A percentile compares a stretch with the other conserved stretches of the same genome.
These are phyloP conservation scores for Aphelinus certus DNA, from an alignment of 1,140 invertebrate genomes.

Conservation along the genomic window DNA sequence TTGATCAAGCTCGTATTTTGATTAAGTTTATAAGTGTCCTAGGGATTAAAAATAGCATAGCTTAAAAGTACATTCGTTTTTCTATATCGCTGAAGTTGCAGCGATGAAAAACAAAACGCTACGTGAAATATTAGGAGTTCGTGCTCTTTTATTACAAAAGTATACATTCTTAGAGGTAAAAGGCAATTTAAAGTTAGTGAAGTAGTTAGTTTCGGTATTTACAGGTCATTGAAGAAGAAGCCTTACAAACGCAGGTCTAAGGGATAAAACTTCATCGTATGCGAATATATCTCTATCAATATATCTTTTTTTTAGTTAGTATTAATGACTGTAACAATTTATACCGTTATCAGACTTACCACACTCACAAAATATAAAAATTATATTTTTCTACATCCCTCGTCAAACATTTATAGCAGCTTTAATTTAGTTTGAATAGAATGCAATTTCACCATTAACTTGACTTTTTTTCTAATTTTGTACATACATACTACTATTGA, in stretches of 20 bases:
- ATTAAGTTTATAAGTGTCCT: conserved; percentile 16
- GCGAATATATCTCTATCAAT: not conserved
- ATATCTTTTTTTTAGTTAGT: conserved; percentile 5
- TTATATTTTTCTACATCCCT: not conserved
- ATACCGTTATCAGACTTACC: conserved; percentile 12
- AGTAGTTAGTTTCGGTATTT: conserved; percentile 14
- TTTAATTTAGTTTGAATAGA: too few relatives aligned
- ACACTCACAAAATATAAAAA: conserved; percentile 21
- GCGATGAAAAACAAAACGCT: conserved; percentile 23
- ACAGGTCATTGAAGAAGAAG: not conserved
- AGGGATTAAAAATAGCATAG: conserved; percentile 7
- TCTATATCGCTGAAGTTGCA: not conserved
- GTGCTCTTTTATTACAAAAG: conserved; percentile 22
- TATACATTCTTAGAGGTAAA: conserved; percentile 27
- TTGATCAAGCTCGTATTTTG: conserved; percentile 32
- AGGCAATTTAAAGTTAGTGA: conserved; percentile 34
- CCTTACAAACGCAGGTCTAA: not conserved
- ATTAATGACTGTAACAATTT: conserved; percentile 12
- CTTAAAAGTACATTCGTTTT: conserved; percentile 9
- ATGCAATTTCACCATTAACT: too few relatives aligned
- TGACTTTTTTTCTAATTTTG: too few relatives aligned
- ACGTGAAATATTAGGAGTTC: conserved; percentile 8
- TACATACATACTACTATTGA: too few relatives aligned
- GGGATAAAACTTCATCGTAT: not conserved
- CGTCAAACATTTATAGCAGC: too few relatives aligned